Base-by-base conservation (phyloP, 2,888 invertebrate species). In the Phalangium opilio region DNA sequence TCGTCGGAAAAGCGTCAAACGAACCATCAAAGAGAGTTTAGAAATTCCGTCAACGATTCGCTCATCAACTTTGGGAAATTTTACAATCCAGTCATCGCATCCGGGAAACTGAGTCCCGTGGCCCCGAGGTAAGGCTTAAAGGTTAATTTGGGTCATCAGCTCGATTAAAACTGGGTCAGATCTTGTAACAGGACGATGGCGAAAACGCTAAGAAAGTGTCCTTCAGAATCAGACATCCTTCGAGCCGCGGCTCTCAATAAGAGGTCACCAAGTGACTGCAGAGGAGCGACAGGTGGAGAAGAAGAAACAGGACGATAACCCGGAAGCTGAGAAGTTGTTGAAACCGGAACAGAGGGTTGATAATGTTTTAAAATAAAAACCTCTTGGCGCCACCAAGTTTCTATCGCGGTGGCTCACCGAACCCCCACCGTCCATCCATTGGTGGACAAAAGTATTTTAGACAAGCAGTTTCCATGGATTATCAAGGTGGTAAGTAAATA, bases 221-320 rank as follows among this genome's bases (percentile, higher is more conserved):
- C 76, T 35, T 76, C 76, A 51, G 76, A 76, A 7, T 76, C 76
- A 2, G 50, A 50, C 41, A 21, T 43, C 3, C 35, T 38, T 15
- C 48, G 50, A 44, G 48, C 44, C 35, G 33, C 45, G 10, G 44
- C 41, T 41, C 44, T 35, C n/a, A 45, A 48, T 17, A 46, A 50
- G 33, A 21, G 27, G 8, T 27, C 27, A 27, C 27, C 27, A 7
- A 27, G 27, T 8, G 27, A 27, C 27, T n/a, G n/a, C n/a, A 4
- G 27, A 8, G 27, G 27, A 27, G 27, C 27, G n/a, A n/a, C n/a
- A n/a, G n/a, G n/a, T 8, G 27, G 27, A 7, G 27, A 27, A 27
- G 27, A 8, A 8, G 27, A 27, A 7, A 4, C 27, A 27, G 27
- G 27, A n/a, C 27, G 27, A 27, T 7, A 27, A 27, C 27, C 27